Conservation (phyloP, 1,140 invertebrate species). For the Elysia chlorotica region DNA sequence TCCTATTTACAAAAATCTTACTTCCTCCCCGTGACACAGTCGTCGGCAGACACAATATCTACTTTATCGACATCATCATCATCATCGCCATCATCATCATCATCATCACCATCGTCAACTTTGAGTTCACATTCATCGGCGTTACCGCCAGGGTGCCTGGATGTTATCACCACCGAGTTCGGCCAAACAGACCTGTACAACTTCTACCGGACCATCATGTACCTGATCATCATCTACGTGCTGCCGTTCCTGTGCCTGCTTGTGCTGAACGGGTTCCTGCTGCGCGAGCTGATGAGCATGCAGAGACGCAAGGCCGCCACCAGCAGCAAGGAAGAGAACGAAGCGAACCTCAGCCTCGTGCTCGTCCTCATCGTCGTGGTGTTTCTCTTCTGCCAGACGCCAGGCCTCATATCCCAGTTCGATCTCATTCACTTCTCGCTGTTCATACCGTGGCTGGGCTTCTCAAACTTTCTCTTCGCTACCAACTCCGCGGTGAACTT, state of each 20-base stretch:
- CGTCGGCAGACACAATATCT: too few relatives aligned
- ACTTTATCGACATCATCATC: too few relatives aligned
- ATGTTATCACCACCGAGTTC: slow-evolving; percentile 37
- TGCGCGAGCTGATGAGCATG: slow-evolving; percentile 55
- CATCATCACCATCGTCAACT: too few relatives aligned
- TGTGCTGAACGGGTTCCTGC: slow-evolving; percentile 38
- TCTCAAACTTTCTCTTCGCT: slow-evolving; percentile 52
- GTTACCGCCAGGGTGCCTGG: too few relatives aligned
- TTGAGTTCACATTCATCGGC: too few relatives aligned
- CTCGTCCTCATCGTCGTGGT: slow-evolving; percentile 54
- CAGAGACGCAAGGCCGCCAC: slow-evolving; percentile 39
- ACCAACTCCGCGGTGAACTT: slow-evolving; percentile 57
- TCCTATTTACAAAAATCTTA: too few relatives aligned
- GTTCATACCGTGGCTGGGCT: slow-evolving; percentile 45
- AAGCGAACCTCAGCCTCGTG: slow-evolving; percentile 52
- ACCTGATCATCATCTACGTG: slow-evolving; percentile 49
- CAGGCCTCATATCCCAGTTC: slow-evolving; percentile 53
- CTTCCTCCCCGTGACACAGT: too few relatives aligned
- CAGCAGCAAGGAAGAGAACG: slow-evolving; percentile 52
- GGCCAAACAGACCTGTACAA: slow-evolving; percentile 40
- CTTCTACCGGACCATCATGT: slow-evolving; percentile 45
- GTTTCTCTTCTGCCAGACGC: slow-evolving; percentile 55
- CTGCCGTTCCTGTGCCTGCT: slow-evolving; percentile 39
- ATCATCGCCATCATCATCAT: too few relatives aligned
- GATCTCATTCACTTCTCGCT: slow-evolving; percentile 34